A percentile compares a stretch with the other conserved stretches of the same genome.
Evolutionary conservation across 2,797 vertebrate genomes (phyloP).

Genomic region (Sorex maritimensis): DNA sequence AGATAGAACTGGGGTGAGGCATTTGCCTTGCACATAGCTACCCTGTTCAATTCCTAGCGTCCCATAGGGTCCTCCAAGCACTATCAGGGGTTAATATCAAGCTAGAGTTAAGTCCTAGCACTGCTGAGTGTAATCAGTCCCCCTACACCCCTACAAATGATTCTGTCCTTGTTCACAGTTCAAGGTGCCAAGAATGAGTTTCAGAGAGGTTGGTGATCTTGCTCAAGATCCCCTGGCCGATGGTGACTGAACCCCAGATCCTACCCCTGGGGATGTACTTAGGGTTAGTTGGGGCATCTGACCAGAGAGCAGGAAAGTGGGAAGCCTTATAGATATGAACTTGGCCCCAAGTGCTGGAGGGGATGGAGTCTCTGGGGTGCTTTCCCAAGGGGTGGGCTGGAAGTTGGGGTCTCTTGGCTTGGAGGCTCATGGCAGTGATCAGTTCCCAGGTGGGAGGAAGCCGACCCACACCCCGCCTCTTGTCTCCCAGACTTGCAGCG

Average conservation of each 20-base stretch:
- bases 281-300: too few species aligned
- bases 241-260: background rate
- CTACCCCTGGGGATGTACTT: background rate
- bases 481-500: accelerated
- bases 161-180: background rate
- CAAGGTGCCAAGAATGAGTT: background rate
- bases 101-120: too few species aligned
- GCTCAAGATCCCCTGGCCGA: background rate
- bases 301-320: too few species aligned
- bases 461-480: too few species aligned
- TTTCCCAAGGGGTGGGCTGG: background rate
- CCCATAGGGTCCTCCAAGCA: too few species aligned
- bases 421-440: background rate
- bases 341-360: background rate
- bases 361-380: accelerated
- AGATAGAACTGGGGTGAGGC: too few species aligned
- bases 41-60: too few species aligned
- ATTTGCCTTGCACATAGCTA: too few species aligned
- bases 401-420: accelerated
- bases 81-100: too few species aligned
- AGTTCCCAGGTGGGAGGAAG: background rate
- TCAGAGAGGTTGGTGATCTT: background rate
- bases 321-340: background rate
- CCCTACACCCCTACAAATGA: too few species aligned
- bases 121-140: too few species aligned